Percentiles rank a stretch among this genome's conserved stretches.
Conservation (phyloP, 2,888 invertebrate genomes). For the Seladonia tumulorum region DNA sequence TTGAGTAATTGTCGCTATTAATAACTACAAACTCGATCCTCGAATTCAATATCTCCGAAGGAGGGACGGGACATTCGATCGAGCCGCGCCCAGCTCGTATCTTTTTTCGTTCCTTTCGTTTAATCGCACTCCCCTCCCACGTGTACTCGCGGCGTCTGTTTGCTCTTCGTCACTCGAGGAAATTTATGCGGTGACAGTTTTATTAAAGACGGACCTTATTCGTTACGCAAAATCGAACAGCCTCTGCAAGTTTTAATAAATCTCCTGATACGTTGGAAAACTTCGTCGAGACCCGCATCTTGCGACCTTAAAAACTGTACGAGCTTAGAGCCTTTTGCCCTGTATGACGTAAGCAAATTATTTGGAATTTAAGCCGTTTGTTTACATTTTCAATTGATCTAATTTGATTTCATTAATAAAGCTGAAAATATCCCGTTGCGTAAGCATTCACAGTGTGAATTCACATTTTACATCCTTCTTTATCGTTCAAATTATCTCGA, state of each 20-base stretch:
- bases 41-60: slow-evolving; percentile 66
- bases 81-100: slow-evolving; percentile 54
- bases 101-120: slow-evolving; percentile 50
- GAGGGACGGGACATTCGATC: slow-evolving; percentile 34
- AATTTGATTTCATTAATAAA: no score
- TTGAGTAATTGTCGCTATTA: slow-evolving; percentile 72
- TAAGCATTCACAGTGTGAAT: no score
- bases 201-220: slow-evolving; percentile 41
- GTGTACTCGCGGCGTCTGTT: slow-evolving; percentile 32
- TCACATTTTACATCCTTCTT: no score
- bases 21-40: slow-evolving; percentile 69
- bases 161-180: slow-evolving; percentile 17
- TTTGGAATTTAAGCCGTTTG: no score
- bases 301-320: not conserved
- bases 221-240: slow-evolving; percentile 40
- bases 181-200: slow-evolving; percentile 42
- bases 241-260: slow-evolving; percentile 18
- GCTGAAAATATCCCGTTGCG: no score
- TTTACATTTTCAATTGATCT: no score
- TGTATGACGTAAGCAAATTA: no score
- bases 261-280: not conserved
- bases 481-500: no score
- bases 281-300: not conserved
- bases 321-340: not conserved
- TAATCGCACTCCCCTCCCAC: slow-evolving; percentile 47